Evolutionary conservation across 1,140 invertebrate species (phyloP).

Genomic region (Colletes latitarsis): DNA sequence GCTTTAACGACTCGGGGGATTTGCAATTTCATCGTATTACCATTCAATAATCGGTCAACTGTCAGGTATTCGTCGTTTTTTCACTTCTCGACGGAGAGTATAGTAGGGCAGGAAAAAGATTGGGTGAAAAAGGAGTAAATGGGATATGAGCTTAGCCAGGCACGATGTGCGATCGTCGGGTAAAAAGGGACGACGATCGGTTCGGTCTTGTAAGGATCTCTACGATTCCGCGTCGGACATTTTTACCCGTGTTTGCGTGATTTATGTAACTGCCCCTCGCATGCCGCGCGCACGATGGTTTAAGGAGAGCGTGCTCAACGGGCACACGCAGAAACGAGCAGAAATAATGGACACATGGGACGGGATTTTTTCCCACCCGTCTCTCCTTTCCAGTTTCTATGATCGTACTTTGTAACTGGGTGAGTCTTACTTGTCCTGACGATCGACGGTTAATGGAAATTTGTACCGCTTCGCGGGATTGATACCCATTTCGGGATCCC

Average conservation of each 20-base stretch:
- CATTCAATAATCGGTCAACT: background rate
- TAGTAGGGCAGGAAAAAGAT: no score
- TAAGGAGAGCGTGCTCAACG: background rate
- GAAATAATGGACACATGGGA: constrained; percentile 10
- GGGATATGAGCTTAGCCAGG: background rate
- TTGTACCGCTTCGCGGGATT: background rate
- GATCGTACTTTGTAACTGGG: background rate
- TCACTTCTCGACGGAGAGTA: background rate
- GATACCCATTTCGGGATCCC: background rate
- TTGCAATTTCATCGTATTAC: background rate
- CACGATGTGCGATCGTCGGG: background rate
- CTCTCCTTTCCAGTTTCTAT: background rate
- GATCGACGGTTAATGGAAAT: constrained; percentile 2
- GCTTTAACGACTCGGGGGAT: background rate
- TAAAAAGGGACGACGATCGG: background rate
- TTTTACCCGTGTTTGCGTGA: constrained; percentile 19
- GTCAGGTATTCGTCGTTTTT: background rate
- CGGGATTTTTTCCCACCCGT: background rate
- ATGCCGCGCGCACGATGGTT: background rate
- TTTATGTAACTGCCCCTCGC: constrained; percentile 23
- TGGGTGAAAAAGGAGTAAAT: background rate
- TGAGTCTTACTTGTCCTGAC: background rate
- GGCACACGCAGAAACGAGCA: background rate
- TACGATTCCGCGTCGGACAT: constrained; percentile 14
- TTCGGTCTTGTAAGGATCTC: background rate